These are phyloP conservation scores for Polia nebulosa DNA, from an alignment of 2,888 invertebrate genomes.

Conservation along the genomic window DNA sequence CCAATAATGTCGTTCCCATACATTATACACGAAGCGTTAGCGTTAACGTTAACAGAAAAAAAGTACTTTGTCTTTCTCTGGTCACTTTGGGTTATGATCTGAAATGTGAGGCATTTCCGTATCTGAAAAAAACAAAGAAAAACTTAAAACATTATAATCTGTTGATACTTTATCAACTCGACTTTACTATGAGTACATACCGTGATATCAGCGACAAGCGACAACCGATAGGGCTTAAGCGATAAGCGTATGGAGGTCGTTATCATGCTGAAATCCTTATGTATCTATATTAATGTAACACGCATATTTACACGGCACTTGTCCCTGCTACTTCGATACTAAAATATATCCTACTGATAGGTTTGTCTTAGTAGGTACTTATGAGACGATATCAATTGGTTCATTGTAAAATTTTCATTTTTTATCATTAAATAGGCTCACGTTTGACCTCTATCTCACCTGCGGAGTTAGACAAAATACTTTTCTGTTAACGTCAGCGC, in stretches of 20 bases:
- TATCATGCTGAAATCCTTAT: constrained; percentile 42
- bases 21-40: too few relatives aligned
- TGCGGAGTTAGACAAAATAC: too few relatives aligned
- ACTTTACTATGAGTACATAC: constrained; percentile 24
- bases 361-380: not conserved
- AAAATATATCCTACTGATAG: not conserved
- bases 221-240: constrained; percentile 49
- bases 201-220: constrained; percentile 46
- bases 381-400: not conserved
- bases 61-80: too few relatives aligned
- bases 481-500: too few relatives aligned
- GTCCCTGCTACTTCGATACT: not conserved
- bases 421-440: not conserved
- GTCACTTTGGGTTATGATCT: not conserved
- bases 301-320: constrained; percentile 36
- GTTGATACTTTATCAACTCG: not conserved
- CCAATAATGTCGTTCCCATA: too few relatives aligned
- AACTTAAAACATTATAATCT: constrained; percentile 5
- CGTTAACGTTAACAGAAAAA: too few relatives aligned
- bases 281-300: not conserved
- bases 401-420: not conserved
- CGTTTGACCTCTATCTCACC: too few relatives aligned
- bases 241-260: constrained; percentile 45
- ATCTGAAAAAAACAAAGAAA: constrained; percentile 24
- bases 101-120: not conserved